Evolutionary conservation across 1,140 invertebrate species (phyloP).

Genomic region (Trichogramma pretiosum): DNA sequence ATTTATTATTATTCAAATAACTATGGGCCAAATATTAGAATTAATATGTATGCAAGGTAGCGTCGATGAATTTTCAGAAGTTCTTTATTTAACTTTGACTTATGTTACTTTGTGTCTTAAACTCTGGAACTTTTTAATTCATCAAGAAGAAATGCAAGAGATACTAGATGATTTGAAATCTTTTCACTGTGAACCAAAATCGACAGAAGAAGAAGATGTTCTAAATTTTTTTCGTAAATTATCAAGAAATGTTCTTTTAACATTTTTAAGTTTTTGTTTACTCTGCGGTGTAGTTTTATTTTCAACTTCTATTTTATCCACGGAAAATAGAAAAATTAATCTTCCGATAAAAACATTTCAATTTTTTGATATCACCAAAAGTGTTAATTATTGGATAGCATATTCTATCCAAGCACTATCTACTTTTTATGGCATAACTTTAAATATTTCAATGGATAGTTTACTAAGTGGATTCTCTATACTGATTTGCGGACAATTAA

Average conservation of each 20-base stretch:
- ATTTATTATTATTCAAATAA: not conserved
- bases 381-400: not conserved
- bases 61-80: constrained; percentile 4
- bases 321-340: not conserved
- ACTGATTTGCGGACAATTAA: constrained; percentile 23
- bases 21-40: not conserved
- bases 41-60: not conserved
- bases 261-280: no score
- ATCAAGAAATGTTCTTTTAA: no score
- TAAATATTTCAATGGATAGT: constrained; percentile 28
- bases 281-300: no score
- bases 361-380: constrained; percentile 1
- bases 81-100: constrained; percentile 4
- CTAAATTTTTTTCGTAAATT: no score
- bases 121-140: constrained; percentile 3
- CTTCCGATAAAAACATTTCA: constrained; percentile 12
- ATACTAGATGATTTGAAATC: constrained; percentile 3
- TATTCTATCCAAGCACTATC: constrained; percentile 9
- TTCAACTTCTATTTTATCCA: no score
- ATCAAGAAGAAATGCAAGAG: not conserved
- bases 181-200: not conserved
- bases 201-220: constrained; percentile 2
- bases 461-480: constrained; percentile 24
- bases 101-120: constrained; percentile 7
- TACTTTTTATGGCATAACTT: constrained; percentile 19